Base-by-base conservation (phyloP, 2,888 invertebrate species). In the Geotrupes spiniger region DNA sequence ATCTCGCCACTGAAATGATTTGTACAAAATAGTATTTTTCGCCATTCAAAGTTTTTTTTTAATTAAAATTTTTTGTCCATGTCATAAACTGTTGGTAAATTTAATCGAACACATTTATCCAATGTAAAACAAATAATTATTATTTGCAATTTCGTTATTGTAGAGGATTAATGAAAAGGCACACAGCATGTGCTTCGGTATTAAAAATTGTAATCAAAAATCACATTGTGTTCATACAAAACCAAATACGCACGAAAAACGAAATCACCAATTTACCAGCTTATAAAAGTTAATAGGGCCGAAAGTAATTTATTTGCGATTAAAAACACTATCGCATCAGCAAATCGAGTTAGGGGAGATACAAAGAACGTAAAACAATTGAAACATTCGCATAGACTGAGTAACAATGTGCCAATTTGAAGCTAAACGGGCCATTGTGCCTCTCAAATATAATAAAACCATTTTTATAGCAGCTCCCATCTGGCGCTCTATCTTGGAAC, bases 401-500 rank as follows among this genome's bases (percentile, higher is more conserved):
- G 58, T 61, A 63, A 63, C 63, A 71, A 71, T 70, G 71, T 69
- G 66, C 68, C 71, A 70, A 71, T 71, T 69, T 70, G 62, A 53
- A 61, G 65, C 62, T 69, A 63, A 63, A 61, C 61, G 60, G 61
- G 55, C 60, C 68, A 70, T 70, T 70, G 71, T 70, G 67, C 65
- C 65, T 63, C 64, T 61, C 63, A 71, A 71, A 68, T 65, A 63
- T 63, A 66, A 62, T 60, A 60, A 60, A 71, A 69, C 66, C 67
- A 70, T 70, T 71, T 71, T 71, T 70, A 68, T 67, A 63, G 68
- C 63, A 63, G 70, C 70, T 71, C 70, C 70, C 72, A 72, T 72
- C 72, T 71, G 72, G 63, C 70, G 67, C 67, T 63, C 69, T 69
- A 66, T 76, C 63, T 73, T 80, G 76, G 56, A 77, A 70, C 79